Conservation (phyloP, 2,888 invertebrate genomes). For the Mystacides longicornis region DNA sequence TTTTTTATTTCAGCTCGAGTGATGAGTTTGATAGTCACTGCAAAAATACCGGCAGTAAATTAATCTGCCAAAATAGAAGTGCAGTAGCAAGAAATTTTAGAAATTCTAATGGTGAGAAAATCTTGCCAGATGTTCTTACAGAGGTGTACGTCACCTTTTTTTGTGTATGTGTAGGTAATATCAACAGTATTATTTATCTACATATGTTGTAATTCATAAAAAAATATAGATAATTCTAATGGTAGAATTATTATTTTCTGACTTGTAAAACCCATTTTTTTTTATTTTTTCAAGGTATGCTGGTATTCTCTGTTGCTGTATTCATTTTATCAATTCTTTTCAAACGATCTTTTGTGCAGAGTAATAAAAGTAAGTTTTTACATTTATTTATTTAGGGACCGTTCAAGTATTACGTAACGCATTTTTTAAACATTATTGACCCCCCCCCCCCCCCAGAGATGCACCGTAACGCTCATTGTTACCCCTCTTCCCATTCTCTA, state of each 20-base stretch:
- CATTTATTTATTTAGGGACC: no score
- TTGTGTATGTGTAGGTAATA: conserved; percentile 42
- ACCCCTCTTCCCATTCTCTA: no score
- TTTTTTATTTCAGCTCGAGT: not conserved
- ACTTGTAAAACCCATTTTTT: conserved; percentile 1
- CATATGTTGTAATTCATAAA: no score
- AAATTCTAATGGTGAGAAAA: conserved; percentile 33
- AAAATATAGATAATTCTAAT: no score
- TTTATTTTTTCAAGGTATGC: conserved; percentile 35
- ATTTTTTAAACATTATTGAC: no score
- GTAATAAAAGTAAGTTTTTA: conserved; percentile 16
- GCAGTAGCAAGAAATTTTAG: not conserved
- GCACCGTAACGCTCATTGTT: no score
- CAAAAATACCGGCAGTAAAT: not conserved
- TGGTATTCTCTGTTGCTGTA: conserved; percentile 33
- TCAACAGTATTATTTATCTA: no score
- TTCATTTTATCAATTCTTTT: conserved; percentile 17
- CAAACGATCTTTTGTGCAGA: conserved; percentile 6
- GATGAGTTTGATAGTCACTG: not conserved
- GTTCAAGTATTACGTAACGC: no score
- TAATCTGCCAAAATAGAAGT: not conserved
- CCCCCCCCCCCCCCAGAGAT: no score
- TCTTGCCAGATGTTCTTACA: conserved; percentile 52
- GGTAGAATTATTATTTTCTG: no score
- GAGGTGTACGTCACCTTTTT: conserved; percentile 52